Evolutionary conservation across 64 coral and sea anemone species (phyloP).

Genomic region (Pachyseris speciosa): DNA sequence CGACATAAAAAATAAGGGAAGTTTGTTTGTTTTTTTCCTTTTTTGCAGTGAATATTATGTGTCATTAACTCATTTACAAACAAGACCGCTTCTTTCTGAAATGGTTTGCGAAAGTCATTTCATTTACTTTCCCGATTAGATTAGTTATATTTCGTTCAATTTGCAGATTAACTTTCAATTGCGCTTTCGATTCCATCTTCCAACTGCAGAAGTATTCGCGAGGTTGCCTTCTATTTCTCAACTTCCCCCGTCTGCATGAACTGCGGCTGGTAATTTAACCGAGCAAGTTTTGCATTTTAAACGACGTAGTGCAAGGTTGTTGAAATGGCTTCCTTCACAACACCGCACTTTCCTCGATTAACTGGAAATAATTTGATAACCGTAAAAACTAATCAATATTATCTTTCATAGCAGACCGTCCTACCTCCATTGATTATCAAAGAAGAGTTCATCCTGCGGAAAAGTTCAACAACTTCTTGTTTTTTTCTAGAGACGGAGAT

Average conservation of each 20-base stretch:
- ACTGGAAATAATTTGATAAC: background rate
- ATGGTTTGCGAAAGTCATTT: background rate
- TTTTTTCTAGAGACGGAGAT: background rate
- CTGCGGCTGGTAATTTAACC: background rate
- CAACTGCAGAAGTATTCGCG: background rate
- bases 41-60: too few species aligned
- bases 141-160: background rate
- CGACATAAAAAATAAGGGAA: background rate
- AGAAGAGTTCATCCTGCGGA: background rate
- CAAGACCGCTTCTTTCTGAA: background rate
- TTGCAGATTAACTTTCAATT: background rate
- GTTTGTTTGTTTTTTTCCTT: background rate
- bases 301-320: background rate
- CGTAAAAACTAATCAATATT: background rate
- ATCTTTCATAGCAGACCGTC: background rate
- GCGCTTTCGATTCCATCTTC: background rate
- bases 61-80: background rate
- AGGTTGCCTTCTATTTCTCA: background rate
- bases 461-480: background rate
- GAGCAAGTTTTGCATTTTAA: slow-evolving; percentile 1
- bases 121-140: too few species aligned
- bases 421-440: background rate
- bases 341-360: background rate
- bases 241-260: background rate
- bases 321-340: background rate